Evolutionary conservation across 2,797 vertebrate species (phyloP).

Genomic region (Leuciscus waleckii): DNA sequence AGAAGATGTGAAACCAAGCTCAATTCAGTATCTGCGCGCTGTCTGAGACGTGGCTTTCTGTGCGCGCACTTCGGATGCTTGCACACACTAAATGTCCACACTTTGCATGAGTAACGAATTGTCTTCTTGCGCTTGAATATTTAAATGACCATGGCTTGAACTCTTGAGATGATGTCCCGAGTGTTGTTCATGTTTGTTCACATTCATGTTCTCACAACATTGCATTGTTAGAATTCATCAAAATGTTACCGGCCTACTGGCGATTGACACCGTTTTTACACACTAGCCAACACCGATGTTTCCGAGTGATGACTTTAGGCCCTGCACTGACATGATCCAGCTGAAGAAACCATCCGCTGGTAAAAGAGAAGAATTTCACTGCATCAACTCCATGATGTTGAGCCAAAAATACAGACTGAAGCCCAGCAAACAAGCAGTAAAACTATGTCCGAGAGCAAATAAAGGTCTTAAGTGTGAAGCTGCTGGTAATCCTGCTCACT

Average conservation of each 20-base stretch:
- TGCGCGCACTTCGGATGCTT: neutral
- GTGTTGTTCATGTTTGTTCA: neutral
- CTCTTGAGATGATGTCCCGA: neutral
- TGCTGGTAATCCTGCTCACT: slow-evolving; percentile 3
- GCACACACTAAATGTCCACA: neutral
- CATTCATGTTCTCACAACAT: neutral
- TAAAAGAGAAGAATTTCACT: slow-evolving; percentile 33
- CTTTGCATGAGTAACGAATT: neutral
- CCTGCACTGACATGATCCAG: neutral
- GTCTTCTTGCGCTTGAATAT: neutral
- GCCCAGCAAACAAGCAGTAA: slow-evolving; percentile 37
- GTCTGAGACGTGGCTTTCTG: too few species aligned
- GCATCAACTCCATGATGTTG: slow-evolving; percentile 15
- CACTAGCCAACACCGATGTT: neutral
- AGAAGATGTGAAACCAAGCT: too few species aligned
- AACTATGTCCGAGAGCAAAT: slow-evolving; percentile 20
- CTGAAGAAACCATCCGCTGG: slow-evolving; percentile 22
- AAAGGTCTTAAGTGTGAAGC: slow-evolving; percentile 12
- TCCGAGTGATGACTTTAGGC: neutral
- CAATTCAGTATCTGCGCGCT: too few species aligned
- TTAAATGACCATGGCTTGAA: neutral
- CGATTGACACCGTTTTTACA: neutral
- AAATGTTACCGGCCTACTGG: neutral
- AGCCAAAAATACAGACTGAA: slow-evolving; percentile 14
- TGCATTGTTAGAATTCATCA: neutral